These are phyloP conservation scores for Beaufortia kweichowensis DNA, from an alignment of 2,113 vertebrate genomes.

Conservation along the genomic window DNA sequence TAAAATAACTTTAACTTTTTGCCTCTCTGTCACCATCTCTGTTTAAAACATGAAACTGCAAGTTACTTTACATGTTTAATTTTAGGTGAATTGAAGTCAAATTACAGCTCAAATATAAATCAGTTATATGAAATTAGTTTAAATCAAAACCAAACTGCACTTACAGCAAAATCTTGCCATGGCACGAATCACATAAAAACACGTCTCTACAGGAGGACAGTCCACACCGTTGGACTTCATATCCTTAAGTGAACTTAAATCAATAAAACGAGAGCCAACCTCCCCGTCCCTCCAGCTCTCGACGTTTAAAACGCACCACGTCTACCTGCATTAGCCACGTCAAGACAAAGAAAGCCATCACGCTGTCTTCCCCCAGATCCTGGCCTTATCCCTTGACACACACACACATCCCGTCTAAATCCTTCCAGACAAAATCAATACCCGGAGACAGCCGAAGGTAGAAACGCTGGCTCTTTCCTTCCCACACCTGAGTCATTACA, in stretches of 20 bases:
- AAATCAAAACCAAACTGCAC: too few relatives aligned
- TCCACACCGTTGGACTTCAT: conserved; percentile 18
- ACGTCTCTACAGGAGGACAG: conserved; percentile 10
- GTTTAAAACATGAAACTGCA: too few relatives aligned
- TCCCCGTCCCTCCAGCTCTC: background rate
- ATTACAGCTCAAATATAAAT: too few relatives aligned
- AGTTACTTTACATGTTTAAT: too few relatives aligned
- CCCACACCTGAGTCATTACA: conserved; percentile 66
- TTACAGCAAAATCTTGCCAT: too few relatives aligned
- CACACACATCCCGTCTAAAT: conserved; percentile 70
- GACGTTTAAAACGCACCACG: background rate
- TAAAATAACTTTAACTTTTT: too few relatives aligned
- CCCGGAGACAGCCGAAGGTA: conserved; percentile 61
- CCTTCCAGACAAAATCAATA: conserved; percentile 78
- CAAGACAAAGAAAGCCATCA: conserved; percentile 59
- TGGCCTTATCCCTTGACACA: conserved; percentile 62
- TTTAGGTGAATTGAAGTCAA: too few relatives aligned
- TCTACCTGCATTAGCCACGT: conserved; percentile 44
- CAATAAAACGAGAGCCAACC: conserved; percentile 22
- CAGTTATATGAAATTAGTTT: too few relatives aligned
- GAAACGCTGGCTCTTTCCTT: conserved; percentile 65
- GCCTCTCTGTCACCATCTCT: background rate
- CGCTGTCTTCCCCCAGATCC: conserved; percentile 54
- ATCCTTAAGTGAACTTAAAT: conserved; percentile 44
- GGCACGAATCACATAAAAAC: background rate